Conservation (phyloP, 2,797 vertebrate species). For the Spea hammondii region DNA sequence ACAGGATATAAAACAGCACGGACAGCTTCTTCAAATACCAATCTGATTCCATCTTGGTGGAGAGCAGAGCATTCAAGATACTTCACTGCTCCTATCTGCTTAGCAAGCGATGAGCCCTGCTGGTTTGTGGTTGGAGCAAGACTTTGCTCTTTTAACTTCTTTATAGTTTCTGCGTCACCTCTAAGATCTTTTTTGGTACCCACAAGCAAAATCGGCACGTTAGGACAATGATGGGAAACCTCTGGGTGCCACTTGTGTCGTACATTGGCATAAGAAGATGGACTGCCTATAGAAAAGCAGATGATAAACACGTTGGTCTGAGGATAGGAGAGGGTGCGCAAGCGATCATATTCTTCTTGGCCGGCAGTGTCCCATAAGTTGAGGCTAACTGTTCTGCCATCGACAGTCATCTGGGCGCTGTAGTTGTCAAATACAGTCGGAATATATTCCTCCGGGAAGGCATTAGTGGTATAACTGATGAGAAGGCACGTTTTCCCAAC, state of each 20-base stretch:
- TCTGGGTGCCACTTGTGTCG: constrained; percentile 94
- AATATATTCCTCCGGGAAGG: constrained; percentile 92
- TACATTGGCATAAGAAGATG: constrained; percentile 88
- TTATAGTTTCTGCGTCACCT: constrained; percentile 81
- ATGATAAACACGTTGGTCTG: constrained; percentile 94
- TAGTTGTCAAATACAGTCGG: constrained; percentile 95
- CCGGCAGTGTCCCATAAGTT: constrained; percentile 94
- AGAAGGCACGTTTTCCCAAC: constrained; percentile 94
- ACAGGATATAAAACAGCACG: constrained; percentile 87
- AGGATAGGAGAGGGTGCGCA: constrained; percentile 87
- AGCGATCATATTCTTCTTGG: constrained; percentile 90
- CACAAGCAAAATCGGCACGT: constrained; percentile 86
- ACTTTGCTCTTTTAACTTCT: constrained; percentile 91
- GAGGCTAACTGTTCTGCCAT: constrained; percentile 86
- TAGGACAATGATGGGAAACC: constrained; percentile 90
- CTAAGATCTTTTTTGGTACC: constrained; percentile 91
- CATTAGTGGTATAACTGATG: constrained; percentile 92
- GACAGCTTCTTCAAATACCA: constrained; percentile 89
- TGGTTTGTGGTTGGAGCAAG: constrained; percentile 84
- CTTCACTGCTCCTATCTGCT: constrained; percentile 90
- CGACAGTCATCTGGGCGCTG: constrained; percentile 91
- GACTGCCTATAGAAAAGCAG: constrained; percentile 90
- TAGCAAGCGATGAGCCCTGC: constrained; percentile 84
- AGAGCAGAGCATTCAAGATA: constrained; percentile 91
- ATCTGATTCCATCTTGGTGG: constrained; percentile 84